Base-by-base conservation (phyloP, 2,113 vertebrate species). In the Catharus fuscescens region DNA sequence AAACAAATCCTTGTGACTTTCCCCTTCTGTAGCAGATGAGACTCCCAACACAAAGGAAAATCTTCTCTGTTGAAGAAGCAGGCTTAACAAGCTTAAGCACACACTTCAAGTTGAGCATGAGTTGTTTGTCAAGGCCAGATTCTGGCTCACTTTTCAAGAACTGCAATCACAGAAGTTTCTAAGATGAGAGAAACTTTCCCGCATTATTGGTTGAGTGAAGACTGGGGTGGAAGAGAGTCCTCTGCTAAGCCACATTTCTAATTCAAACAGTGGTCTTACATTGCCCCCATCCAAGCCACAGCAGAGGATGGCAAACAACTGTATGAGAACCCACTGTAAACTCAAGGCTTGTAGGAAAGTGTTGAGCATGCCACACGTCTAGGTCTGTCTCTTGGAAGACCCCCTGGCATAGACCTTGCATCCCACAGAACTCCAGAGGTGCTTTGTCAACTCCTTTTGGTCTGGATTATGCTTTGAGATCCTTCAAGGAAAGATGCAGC, bases 81-180 rank as follows among this genome's bases (percentile, higher is more conserved):
- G 36, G 54, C 64, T 96, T 83, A 88, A 71, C 48, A 86, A 84
- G 72, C 69, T 91, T 74, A 92, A 92, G 69, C 44, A 88, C 40
- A 64, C 38, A 29, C 88, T 94, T 92, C 54, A 93, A 88, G 54
- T 70, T 91, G 78, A 91, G 77, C 18, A 0, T 59, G 56, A 81
- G 24, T 50, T 79, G 60, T 82, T 91, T 88, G 67, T 60, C 56
- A 74, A 88, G 72, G 64, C 38, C 53, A 56, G 40, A 89, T 86
- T 67, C 83, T 81, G 77, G 40, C 65, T 94, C n/a, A 7, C 64
- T 92, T 93, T 83, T 44, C 34, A 77, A n/a, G 24, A 50, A 38
- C 24, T 78, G 38, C 56, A 59, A 40, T 92, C 76, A 83, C 0
- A 2, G 44, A 80, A 36, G 26, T 86, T 96, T 95, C 79, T 66